Evolutionary conservation across 2,888 invertebrate genomes (phyloP).

Genomic region (Ectemnius lituratus): DNA sequence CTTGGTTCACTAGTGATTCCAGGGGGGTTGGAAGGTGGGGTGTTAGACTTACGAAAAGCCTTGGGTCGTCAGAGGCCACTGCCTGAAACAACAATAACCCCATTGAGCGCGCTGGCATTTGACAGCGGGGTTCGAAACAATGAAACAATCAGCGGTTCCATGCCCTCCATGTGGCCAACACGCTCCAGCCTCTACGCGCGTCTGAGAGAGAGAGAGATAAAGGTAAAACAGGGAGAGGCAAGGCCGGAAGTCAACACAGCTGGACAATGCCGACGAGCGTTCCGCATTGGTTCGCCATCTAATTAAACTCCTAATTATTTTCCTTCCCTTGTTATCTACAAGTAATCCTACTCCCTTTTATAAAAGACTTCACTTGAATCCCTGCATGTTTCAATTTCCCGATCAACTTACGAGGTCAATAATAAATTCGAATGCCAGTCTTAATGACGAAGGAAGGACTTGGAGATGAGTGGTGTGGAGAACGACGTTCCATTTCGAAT

Average conservation of each 20-base stretch:
- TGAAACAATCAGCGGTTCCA: conserved; percentile 73
- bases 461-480: too few relatives aligned
- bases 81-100: conserved; percentile 73
- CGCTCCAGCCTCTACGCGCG: conserved; percentile 36
- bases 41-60: conserved; percentile 48
- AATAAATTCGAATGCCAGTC: background rate
- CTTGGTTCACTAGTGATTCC: conserved; percentile 11
- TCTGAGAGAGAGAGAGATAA: conserved; percentile 18
- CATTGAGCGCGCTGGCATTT: conserved; percentile 72
- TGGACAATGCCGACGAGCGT: conserved; percentile 71
- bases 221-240: conserved; percentile 24
- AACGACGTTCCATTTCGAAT: too few relatives aligned
- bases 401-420: background rate
- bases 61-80: conserved; percentile 64
- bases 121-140: conserved; percentile 75
- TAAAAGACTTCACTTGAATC: too few relatives aligned
- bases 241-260: conserved; percentile 74
- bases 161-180: conserved; percentile 44
- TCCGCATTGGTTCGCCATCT: conserved; percentile 71
- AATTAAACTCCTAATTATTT: conserved; percentile 62
- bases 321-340: too few relatives aligned
- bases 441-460: too few relatives aligned
- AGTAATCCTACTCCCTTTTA: too few relatives aligned
- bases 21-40: background rate
- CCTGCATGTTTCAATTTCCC: background rate